These are phyloP conservation scores for Cosmopolites sordidus DNA, from an alignment of 2,888 invertebrate species.

Conservation along the genomic window DNA sequence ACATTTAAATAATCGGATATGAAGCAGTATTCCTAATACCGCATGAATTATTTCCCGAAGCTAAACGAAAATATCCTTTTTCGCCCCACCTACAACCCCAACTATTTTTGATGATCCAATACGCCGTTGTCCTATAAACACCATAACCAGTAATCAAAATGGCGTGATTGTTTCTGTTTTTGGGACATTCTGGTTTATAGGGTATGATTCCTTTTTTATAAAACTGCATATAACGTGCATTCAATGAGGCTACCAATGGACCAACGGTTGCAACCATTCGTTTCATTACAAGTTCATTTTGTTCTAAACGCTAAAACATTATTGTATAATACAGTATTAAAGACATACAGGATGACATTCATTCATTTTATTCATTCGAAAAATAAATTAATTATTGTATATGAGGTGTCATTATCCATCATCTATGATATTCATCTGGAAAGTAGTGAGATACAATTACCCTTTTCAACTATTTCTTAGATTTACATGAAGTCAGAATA, in stretches of 20 bases:
- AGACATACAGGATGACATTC: no score
- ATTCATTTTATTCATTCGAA: no score
- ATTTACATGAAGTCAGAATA: no score
- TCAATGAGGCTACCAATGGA: conserved; percentile 80
- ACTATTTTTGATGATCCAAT: conserved; percentile 65
- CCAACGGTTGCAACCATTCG: conserved; percentile 66
- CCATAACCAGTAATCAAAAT: conserved; percentile 75
- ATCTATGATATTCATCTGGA: no score
- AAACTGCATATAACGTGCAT: conserved; percentile 74
- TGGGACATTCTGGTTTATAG: no score
- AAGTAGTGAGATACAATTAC: no score
- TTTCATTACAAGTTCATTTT: conserved; percentile 16
- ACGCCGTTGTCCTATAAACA: conserved; percentile 53
- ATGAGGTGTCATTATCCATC: no score
- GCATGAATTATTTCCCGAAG: conserved; percentile 9
- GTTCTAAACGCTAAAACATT: background rate
- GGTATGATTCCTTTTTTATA: conserved; percentile 73
- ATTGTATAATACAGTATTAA: no score
- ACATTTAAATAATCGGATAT: conserved; percentile 63
- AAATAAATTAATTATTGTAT: no score
- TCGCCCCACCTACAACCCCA: conserved; percentile 48
- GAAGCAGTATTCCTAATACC: conserved; percentile 54
- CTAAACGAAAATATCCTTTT: conserved; percentile 30
- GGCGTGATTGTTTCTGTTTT: conserved; percentile 74
- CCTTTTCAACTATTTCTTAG: no score